These are phyloP conservation scores for Steatornis caripensis DNA, from an alignment of 2,113 vertebrate genomes.

Conservation along the genomic window DNA sequence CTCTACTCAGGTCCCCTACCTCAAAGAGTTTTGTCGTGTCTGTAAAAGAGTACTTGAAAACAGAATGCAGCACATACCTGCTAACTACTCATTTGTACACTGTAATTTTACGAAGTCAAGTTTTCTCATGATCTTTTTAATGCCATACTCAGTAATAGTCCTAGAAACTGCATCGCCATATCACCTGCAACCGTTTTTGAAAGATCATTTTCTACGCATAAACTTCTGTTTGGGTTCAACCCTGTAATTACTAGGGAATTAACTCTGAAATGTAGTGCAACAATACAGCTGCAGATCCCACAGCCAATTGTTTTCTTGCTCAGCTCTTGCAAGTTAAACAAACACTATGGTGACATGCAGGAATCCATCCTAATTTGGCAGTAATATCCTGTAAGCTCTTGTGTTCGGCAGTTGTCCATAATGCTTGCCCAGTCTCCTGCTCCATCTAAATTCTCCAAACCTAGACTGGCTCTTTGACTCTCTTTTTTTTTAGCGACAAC, in stretches of 20 bases:
- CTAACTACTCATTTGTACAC: neutral
- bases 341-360: neutral
- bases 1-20: slow-evolving; percentile 23
- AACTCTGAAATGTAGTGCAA: neutral
- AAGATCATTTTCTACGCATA: neutral
- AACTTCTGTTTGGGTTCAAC: neutral
- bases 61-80: slow-evolving; percentile 25
- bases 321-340: neutral
- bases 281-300: neutral
- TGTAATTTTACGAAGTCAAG: neutral
- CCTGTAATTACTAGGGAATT: neutral
- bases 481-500: neutral
- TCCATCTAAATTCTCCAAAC: neutral
- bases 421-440: neutral
- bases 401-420: neutral
- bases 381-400: neutral
- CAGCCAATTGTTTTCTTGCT: neutral
- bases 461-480: neutral
- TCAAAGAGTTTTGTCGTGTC: slow-evolving; percentile 72
- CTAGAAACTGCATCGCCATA: neutral
- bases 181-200: neutral
- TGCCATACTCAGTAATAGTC: neutral
- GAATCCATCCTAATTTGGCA: neutral
- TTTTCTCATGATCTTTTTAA: neutral
- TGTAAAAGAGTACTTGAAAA: slow-evolving; percentile 93